Evolutionary conservation across 1,140 invertebrate genomes (phyloP).

Genomic region (Papilio polytes): DNA sequence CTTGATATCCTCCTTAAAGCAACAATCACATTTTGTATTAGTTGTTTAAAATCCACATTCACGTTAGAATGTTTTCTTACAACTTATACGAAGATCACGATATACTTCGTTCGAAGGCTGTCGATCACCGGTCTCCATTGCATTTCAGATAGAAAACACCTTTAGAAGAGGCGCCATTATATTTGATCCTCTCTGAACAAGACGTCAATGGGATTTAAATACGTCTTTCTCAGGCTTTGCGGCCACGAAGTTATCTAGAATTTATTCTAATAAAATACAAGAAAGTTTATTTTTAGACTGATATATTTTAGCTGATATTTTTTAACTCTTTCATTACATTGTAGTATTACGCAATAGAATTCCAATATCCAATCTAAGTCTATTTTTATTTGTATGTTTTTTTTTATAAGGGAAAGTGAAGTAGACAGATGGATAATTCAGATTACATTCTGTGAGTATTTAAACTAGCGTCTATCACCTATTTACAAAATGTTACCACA

Average conservation of each 20-base stretch:
- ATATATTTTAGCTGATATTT: too few relatives aligned
- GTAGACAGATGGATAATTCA: too few relatives aligned
- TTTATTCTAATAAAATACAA: not conserved
- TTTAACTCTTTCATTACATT: too few relatives aligned
- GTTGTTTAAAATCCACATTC: not conserved
- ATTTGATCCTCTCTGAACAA: slow-evolving; percentile 60
- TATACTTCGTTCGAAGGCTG: not conserved
- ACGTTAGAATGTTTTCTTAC: not conserved
- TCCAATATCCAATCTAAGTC: too few relatives aligned
- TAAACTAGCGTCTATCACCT: too few relatives aligned
- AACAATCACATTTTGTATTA: not conserved
- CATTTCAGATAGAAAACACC: slow-evolving; percentile 56
- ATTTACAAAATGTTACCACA: too few relatives aligned
- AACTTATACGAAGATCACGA: not conserved
- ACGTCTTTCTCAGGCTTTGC: slow-evolving; percentile 49
- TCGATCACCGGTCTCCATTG: slow-evolving; percentile 47
- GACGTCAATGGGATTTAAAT: slow-evolving; percentile 68
- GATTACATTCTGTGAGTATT: too few relatives aligned
- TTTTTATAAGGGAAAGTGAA: too few relatives aligned
- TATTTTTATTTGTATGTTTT: too few relatives aligned
- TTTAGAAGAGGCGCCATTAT: slow-evolving; percentile 62
- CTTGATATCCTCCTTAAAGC: not conserved
- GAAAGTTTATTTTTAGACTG: not conserved
- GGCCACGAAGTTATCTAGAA: slow-evolving; percentile 28
- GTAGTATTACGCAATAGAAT: too few relatives aligned